phyloP scores from a whole-genome alignment of 2,888 invertebrate species.

The Stenichneumon culpator region DNA sequence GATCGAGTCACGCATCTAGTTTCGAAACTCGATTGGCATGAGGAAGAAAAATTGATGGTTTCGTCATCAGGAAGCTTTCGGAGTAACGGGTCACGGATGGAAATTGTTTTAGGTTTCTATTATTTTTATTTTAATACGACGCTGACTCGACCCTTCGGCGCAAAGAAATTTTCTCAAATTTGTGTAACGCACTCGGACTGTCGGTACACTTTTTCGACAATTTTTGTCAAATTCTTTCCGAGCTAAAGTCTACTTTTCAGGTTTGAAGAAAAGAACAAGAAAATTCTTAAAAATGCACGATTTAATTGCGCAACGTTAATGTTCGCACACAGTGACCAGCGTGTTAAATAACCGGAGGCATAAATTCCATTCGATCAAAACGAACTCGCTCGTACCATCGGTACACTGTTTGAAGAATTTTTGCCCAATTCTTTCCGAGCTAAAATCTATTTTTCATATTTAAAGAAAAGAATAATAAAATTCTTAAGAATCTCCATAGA shows the following conservation, averaged over 20 bases:
- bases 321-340: background rate
- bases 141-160: too few species aligned
- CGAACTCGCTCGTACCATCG: conserved; percentile 1
- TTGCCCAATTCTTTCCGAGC: background rate
- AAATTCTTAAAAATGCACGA: background rate
- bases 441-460: background rate
- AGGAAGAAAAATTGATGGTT: background rate
- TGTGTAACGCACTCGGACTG: too few species aligned
- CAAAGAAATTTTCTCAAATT: too few species aligned
- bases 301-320: conserved; percentile 20
- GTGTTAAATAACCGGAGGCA: conserved; percentile 27
- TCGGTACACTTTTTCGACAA: too few species aligned
- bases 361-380: conserved; percentile 47
- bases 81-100: background rate
- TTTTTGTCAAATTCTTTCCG: too few species aligned
- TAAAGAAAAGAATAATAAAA: background rate
- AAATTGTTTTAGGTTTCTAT: too few species aligned
- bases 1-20: background rate
- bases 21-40: conserved; percentile 14
- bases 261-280: background rate
- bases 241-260: background rate
- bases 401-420: too few species aligned
- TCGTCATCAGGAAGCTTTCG: background rate
- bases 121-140: too few species aligned
- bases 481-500: too few species aligned